Conservation (phyloP, 2,888 invertebrate species). For the Lepidocyrtinus sp. region DNA sequence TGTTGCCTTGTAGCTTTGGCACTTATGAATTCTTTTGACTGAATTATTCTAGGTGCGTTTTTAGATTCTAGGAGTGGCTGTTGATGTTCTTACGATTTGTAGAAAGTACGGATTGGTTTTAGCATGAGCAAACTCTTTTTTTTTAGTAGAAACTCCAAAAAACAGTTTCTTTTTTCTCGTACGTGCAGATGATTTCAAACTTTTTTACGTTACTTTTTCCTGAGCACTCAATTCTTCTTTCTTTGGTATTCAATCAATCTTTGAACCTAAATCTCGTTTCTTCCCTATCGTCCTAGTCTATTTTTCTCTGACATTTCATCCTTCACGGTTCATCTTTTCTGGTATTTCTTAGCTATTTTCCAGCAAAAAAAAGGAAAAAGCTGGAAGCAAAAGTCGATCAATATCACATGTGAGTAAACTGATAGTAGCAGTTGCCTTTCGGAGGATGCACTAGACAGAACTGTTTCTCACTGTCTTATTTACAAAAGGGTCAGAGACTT, state of each 20-base stretch:
- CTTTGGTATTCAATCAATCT: slow-evolving; percentile 35
- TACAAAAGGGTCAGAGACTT: no score
- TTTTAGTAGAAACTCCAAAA: no score
- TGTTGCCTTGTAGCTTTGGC: no score
- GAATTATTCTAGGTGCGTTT: no score
- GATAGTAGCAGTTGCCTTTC: background rate
- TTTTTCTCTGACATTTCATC: slow-evolving; percentile 46
- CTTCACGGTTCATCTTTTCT: slow-evolving; percentile 30
- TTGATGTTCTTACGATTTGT: no score
- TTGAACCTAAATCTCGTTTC: slow-evolving; percentile 15
- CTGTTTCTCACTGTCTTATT: background rate
- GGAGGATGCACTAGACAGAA: background rate
- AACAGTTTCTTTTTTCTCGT: slow-evolving; percentile 9
- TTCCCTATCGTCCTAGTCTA: slow-evolving; percentile 30
- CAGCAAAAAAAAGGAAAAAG: slow-evolving; percentile 10
- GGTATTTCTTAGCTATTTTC: background rate
- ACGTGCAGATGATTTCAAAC: slow-evolving; percentile 16
- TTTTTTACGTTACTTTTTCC: background rate
- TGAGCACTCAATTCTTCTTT: slow-evolving; percentile 13
- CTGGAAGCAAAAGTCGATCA: slow-evolving; percentile 13
- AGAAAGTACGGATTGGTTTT: no score
- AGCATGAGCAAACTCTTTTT: no score
- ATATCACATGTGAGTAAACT: background rate
- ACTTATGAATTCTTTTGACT: no score
- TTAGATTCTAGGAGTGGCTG: no score